A percentile compares a stretch with the other conserved stretches of the same genome.
Evolutionary conservation across 2,888 invertebrate species (phyloP).

Genomic region (Stenoptilia bipunctidactyla): DNA sequence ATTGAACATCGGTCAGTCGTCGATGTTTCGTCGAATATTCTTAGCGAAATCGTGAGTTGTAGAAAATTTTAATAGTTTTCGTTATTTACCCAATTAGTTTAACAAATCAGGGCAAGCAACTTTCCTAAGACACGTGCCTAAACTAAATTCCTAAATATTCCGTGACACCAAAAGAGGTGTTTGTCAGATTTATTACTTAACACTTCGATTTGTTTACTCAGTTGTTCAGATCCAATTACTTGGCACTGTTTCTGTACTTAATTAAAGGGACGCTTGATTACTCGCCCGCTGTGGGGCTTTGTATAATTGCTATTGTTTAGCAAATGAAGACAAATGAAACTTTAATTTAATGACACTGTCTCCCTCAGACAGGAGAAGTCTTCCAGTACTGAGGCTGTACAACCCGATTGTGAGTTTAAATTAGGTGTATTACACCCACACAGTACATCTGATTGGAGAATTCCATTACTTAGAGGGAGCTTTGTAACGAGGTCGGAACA

Average conservation of each 20-base stretch:
- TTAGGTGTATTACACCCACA: slow-evolving; percentile 23
- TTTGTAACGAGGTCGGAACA: too few relatives aligned
- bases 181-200: slow-evolving; percentile 67
- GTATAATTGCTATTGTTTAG: slow-evolving; percentile 72
- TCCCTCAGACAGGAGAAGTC: slow-evolving; percentile 47
- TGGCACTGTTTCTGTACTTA: slow-evolving; percentile 71
- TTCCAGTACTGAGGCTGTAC: slow-evolving; percentile 12
- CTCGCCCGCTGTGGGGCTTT: slow-evolving; percentile 69
- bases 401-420: slow-evolving; percentile 42
- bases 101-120: too few relatives aligned
- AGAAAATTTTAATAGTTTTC: too few relatives aligned
- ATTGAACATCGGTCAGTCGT: too few relatives aligned
- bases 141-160: slow-evolving; percentile 24
- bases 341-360: slow-evolving; percentile 71
- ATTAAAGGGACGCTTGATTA: slow-evolving; percentile 72
- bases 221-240: slow-evolving; percentile 72
- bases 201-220: slow-evolving; percentile 71
- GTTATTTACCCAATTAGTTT: too few relatives aligned
- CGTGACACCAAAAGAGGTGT: slow-evolving; percentile 60
- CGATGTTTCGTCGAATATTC: too few relatives aligned
- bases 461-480: slow-evolving; percentile 18
- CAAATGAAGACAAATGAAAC: slow-evolving; percentile 72
- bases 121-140: not conserved
- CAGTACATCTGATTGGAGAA: slow-evolving; percentile 18
- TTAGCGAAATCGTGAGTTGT: too few relatives aligned